Evolutionary conservation across 2,888 invertebrate species (phyloP).

Genomic region (Orthosia cruda): DNA sequence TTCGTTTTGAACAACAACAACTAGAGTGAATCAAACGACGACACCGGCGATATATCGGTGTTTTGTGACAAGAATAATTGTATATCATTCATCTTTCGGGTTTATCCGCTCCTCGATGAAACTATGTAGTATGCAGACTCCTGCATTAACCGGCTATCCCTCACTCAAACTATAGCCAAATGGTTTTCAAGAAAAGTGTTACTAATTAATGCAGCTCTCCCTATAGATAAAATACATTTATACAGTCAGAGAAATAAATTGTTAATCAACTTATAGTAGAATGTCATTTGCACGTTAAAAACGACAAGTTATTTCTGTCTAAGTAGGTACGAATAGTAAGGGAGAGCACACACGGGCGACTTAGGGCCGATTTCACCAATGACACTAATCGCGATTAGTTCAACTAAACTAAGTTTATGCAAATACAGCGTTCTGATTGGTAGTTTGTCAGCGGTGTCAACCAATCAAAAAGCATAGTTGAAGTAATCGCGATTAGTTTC

Average conservation of each 20-base stretch:
- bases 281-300: not conserved
- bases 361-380: too few species aligned
- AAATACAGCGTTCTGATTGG: too few species aligned
- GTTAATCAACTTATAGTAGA: not conserved
- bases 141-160: not conserved
- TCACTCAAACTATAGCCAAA: not conserved
- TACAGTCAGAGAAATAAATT: not conserved
- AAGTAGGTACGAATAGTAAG: not conserved
- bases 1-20: not conserved
- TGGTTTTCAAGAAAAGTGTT: constrained; percentile 2
- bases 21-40: not conserved
- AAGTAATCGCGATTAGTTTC: too few species aligned
- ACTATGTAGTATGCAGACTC: not conserved
- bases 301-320: not conserved
- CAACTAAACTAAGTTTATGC: too few species aligned
- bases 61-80: too few species aligned
- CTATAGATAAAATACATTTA: not conserved
- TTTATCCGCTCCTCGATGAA: not conserved
- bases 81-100: too few species aligned
- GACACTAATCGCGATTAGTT: too few species aligned
- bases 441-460: too few species aligned
- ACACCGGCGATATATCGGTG: not conserved
- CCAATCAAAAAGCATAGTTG: too few species aligned
- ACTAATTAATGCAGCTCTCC: constrained; percentile 8
- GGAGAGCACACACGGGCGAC: too few species aligned